phyloP scores from a whole-genome alignment of 2,888 invertebrate genomes.

The Cosmia pyralina region DNA sequence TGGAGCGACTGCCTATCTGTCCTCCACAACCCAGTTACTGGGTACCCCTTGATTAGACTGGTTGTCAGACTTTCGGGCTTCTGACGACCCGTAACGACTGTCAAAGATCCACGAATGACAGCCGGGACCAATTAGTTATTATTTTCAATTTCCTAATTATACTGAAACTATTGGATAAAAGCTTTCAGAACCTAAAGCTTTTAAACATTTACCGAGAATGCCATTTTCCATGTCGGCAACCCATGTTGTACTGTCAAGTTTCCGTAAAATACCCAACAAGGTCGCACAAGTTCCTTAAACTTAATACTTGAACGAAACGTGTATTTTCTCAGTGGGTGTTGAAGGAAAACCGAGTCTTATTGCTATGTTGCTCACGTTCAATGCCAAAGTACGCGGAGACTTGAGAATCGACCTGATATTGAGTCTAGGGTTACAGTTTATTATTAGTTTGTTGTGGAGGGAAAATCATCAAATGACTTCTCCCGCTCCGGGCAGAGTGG shows the following conservation, averaged over 20 bases:
- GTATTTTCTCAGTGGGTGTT: constrained; percentile 53
- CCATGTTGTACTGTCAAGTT: constrained; percentile 18
- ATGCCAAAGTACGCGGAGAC: constrained; percentile 60
- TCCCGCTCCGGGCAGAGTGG: too few relatives aligned
- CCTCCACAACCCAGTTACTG: too few relatives aligned
- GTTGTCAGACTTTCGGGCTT: too few relatives aligned
- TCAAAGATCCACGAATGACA: too few relatives aligned
- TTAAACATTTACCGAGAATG: not conserved
- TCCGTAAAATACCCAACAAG: constrained; percentile 31
- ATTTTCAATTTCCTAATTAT: too few relatives aligned
- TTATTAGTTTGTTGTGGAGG: too few relatives aligned
- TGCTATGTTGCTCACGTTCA: constrained; percentile 61
- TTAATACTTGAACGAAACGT: constrained; percentile 51
- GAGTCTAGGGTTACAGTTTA: constrained; percentile 60
- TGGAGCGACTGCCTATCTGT: too few relatives aligned
- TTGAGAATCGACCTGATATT: constrained; percentile 53
- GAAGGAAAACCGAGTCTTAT: constrained; percentile 57
- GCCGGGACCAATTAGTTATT: not conserved
- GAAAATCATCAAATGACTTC: too few relatives aligned
- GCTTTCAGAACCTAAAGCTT: constrained; percentile 1
- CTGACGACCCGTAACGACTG: too few relatives aligned
- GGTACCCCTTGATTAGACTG: too few relatives aligned
- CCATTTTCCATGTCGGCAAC: constrained; percentile 2
- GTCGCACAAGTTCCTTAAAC: constrained; percentile 48
- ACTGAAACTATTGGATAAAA: not conserved